Base-by-base conservation (phyloP, 2,113 vertebrate genomes). In the Micronycteris hirsuta region DNA sequence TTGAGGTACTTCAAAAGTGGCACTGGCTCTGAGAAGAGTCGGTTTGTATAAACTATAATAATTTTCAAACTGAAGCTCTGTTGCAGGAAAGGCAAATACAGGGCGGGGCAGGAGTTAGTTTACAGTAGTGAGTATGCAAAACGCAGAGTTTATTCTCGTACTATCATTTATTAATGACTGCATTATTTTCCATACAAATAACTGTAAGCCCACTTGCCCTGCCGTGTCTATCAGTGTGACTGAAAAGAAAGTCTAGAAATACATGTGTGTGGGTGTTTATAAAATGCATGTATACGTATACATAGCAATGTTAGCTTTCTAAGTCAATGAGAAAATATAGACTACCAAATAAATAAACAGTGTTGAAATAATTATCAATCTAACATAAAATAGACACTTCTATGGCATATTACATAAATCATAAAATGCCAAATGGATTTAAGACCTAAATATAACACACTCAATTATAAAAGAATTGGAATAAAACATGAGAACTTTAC, bases 391-490 rank as follows among this genome's bases (percentile, higher is more conserved):
- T 61, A 67, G n/a, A 24, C n/a, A 67, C 26, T 33, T 63, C 26
- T 24, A 28, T 1, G 1, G 76, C 8, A 33, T 89, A 43, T 61
- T 31, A 80, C 6, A 43, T 9, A 41, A 52, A 81, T n/a, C 33
- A 94, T 2, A 82, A 82, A 78, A 68, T 49, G 36, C 26, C 38
- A 71, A 93, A 33, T 68, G 22, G 12, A 74, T 85, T 89, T 70
- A 84, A 96, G 58, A 36, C 15, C 17, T 90, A 89, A 91, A 86
- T 19, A 45, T 49, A 96, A 15, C 22, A 68, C 31, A 89, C 2
- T 38, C 80, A 73, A 89, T 87, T 89, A 87, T 47, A 41, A 86
- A 93, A 52, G 20, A 91, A 80, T 81, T 73, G 88, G 54, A 94
- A 20, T 58, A 84, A 61, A 91, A 63, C 6, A 63, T 36, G 16